These are phyloP conservation scores for Romanogobio albipinnatus DNA, from an alignment of 2,113 vertebrate genomes.

Conservation along the genomic window DNA sequence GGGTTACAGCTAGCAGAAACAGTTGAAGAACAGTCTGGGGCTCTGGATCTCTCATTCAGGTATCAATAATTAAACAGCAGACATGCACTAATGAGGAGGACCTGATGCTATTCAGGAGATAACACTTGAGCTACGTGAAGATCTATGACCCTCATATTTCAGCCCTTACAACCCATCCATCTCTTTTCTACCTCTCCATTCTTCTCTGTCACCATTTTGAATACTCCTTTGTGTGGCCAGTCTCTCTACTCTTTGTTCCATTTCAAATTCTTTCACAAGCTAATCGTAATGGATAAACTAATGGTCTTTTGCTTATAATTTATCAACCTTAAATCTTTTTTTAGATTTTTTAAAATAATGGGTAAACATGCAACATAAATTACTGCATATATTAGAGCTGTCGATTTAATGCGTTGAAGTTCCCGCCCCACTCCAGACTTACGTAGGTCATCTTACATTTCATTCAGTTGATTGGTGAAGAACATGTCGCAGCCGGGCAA, in stretches of 20 bases:
- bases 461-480: too few relatives aligned
- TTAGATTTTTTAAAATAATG: not conserved
- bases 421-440: too few relatives aligned
- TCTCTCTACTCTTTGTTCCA: not conserved
- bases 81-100: slow-evolving; percentile 49
- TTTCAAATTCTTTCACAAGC: not conserved
- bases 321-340: not conserved
- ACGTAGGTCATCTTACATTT: too few relatives aligned
- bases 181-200: slow-evolving; percentile 2
- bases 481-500: too few relatives aligned
- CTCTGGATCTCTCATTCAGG: slow-evolving; percentile 25
- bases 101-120: slow-evolving; percentile 42
- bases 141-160: slow-evolving; percentile 34
- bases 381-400: too few relatives aligned
- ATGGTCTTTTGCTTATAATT: not conserved
- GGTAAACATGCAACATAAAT: too few relatives aligned
- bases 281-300: not conserved
- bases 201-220: not conserved
- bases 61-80: slow-evolving; percentile 49
- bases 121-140: slow-evolving; percentile 16
- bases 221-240: not conserved
- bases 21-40: not conserved
- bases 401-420: too few relatives aligned
- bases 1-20: not conserved
- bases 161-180: slow-evolving; percentile 11